These are phyloP conservation scores for Amniataba percoides DNA, from an alignment of 2,797 vertebrate genomes.

Conservation along the genomic window DNA sequence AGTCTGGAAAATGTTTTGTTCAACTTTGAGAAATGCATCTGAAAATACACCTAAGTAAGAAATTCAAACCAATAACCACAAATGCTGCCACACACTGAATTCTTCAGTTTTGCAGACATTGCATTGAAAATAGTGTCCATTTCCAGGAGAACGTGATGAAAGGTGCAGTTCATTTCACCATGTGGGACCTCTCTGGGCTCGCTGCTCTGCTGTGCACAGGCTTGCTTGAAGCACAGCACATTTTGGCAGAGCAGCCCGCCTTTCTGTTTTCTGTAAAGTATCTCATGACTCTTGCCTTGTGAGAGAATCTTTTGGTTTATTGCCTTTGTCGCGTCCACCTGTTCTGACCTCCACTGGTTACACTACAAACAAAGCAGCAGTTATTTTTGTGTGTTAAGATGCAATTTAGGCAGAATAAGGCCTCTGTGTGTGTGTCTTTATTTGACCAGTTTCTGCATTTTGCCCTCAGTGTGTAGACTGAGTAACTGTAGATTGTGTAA, in stretches of 20 bases:
- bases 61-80: neutral
- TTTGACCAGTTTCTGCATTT: neutral
- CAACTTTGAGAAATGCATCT: neutral
- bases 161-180: neutral
- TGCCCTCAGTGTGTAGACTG: too few species aligned
- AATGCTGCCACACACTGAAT: neutral
- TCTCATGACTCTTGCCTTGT: slow-evolving; percentile 41
- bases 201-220: slow-evolving; percentile 9
- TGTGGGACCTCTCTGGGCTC: slow-evolving; percentile 1
- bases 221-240: neutral
- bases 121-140: neutral
- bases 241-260: neutral
- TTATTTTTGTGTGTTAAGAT: neutral
- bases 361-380: neutral
- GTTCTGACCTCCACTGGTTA: neutral
- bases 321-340: neutral
- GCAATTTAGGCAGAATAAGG: too few species aligned
- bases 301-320: neutral
- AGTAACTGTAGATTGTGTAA: too few species aligned
- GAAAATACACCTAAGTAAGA: neutral
- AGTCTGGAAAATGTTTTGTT: neutral
- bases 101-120: neutral
- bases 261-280: slow-evolving; percentile 12
- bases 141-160: neutral
- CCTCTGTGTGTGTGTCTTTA: neutral